phyloP scores from a whole-genome alignment of 2,797 vertebrate genomes.

The Neosilurus mollespiculum region DNA sequence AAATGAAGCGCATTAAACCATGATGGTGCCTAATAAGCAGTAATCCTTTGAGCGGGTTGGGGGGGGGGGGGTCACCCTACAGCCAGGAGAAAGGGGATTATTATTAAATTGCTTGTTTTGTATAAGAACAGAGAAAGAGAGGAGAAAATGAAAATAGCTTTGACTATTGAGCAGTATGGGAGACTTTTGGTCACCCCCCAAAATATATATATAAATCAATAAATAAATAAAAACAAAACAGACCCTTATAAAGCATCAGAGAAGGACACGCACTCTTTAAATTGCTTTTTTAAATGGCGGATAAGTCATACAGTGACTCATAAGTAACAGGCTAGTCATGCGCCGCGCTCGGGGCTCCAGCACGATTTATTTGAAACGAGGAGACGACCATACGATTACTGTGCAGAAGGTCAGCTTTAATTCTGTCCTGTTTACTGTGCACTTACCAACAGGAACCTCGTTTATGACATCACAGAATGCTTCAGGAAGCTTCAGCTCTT shows the following conservation, averaged over 20 bases:
- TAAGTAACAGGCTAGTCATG: background rate
- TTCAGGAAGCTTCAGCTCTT: background rate
- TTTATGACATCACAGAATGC: background rate
- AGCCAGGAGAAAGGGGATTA: constrained; percentile 12
- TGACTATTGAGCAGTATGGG: constrained; percentile 5
- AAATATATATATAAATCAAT: too few species aligned
- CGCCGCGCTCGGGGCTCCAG: background rate
- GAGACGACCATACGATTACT: background rate
- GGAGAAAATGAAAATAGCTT: constrained; percentile 4
- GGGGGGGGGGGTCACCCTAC: background rate
- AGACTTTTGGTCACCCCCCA: background rate
- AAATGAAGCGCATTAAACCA: constrained; percentile 53
- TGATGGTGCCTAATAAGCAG: constrained; percentile 46
- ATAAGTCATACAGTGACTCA: background rate
- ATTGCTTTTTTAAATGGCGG: background rate
- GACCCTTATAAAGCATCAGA: background rate
- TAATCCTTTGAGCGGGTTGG: constrained; percentile 27
- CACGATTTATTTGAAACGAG: constrained; percentile 6
- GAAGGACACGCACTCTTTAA: constrained; percentile 2
- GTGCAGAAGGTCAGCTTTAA: background rate
- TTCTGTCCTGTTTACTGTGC: background rate
- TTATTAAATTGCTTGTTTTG: background rate
- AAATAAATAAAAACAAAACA: background rate
- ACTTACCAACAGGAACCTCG: background rate
- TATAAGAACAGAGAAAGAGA: background rate